A percentile compares a stretch with the other conserved stretches of the same genome.
These are phyloP conservation scores for Cylas formicarius DNA, from an alignment of 1,140 invertebrate species.

Conservation along the genomic window DNA sequence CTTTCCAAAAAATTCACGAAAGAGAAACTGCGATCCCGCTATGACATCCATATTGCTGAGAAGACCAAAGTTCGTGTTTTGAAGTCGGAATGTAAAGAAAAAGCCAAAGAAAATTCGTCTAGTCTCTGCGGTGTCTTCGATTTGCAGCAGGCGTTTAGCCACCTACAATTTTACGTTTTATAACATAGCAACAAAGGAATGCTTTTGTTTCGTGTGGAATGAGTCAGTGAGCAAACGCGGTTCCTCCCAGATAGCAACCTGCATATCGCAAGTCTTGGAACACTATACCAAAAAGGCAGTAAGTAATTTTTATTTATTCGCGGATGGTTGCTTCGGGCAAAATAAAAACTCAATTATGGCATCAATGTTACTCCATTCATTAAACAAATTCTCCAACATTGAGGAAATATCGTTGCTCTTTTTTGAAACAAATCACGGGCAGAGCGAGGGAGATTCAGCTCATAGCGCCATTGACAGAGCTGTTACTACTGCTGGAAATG, in stretches of 20 bases:
- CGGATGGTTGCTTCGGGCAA: slow-evolving; percentile 6
- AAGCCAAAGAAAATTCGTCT: slow-evolving; percentile 4
- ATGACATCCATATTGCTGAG: slow-evolving; percentile 8
- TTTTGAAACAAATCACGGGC: slow-evolving; percentile 11
- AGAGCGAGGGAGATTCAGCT: slow-evolving; percentile 11
- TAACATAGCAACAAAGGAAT: slow-evolving; percentile 8
- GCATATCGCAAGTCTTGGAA: slow-evolving; percentile 1
- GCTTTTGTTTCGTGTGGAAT: slow-evolving; percentile 11
- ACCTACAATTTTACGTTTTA: slow-evolving; percentile 12
- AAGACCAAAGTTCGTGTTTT: slow-evolving; percentile 3
- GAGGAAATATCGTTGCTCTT: slow-evolving; percentile 9
- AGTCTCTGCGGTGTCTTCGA: slow-evolving; percentile 7
- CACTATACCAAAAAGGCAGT: slow-evolving; percentile 8
- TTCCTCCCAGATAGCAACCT: slow-evolving; percentile 9
- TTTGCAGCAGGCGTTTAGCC: slow-evolving; percentile 9
- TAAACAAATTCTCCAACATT: not conserved
- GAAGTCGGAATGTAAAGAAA: slow-evolving; percentile 8
- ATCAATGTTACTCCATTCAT: slow-evolving; percentile 5
- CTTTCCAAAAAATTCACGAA: too few species aligned
- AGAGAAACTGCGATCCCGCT: slow-evolving; percentile 4
- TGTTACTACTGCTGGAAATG: too few species aligned
- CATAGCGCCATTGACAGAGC: too few species aligned
- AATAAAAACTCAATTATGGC: slow-evolving; percentile 7
- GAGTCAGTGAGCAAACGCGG: slow-evolving; percentile 9
- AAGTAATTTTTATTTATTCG: slow-evolving; percentile 4